Evolutionary conservation across 2,888 invertebrate species (phyloP).

Genomic region (Lysandra coridon): DNA sequence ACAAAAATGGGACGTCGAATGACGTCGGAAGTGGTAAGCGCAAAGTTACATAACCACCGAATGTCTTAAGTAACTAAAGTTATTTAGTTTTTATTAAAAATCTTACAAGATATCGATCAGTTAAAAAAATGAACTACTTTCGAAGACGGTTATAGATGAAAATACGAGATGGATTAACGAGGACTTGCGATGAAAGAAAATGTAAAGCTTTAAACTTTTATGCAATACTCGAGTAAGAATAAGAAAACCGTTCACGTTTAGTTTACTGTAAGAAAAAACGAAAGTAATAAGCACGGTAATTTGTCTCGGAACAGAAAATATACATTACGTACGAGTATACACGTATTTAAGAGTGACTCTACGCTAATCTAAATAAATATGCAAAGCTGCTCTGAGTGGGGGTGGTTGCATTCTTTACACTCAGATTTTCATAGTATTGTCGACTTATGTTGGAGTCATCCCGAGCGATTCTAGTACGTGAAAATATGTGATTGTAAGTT

Average conservation of each 20-base stretch:
- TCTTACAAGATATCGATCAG: not conserved
- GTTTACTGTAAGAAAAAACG: not conserved
- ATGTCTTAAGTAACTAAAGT: not conserved
- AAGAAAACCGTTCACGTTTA: not conserved
- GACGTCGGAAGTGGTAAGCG: conserved; percentile 32
- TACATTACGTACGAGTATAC: not conserved
- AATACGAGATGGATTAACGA: conserved; percentile 10
- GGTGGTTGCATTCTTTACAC: conserved; percentile 55
- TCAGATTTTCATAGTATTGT: not conserved
- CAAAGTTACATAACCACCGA: conserved; percentile 30
- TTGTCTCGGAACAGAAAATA: not conserved
- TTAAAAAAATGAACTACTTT: not conserved
- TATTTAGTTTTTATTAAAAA: not conserved
- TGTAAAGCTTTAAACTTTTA: conserved; percentile 9
- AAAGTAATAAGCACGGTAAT: not conserved
- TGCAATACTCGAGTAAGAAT: not conserved
- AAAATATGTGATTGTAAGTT: not conserved
- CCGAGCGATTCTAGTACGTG: not conserved
- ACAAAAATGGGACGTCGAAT: conserved; percentile 32
- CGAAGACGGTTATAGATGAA: not conserved
- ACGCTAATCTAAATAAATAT: conserved; percentile 22
- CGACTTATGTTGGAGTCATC: not conserved
- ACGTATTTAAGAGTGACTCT: not conserved
- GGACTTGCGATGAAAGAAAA: not conserved
- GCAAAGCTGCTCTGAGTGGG: conserved; percentile 42